These are phyloP conservation scores for Pseudocheirus occidentalis DNA, from an alignment of 2,797 vertebrate species.

Conservation along the genomic window DNA sequence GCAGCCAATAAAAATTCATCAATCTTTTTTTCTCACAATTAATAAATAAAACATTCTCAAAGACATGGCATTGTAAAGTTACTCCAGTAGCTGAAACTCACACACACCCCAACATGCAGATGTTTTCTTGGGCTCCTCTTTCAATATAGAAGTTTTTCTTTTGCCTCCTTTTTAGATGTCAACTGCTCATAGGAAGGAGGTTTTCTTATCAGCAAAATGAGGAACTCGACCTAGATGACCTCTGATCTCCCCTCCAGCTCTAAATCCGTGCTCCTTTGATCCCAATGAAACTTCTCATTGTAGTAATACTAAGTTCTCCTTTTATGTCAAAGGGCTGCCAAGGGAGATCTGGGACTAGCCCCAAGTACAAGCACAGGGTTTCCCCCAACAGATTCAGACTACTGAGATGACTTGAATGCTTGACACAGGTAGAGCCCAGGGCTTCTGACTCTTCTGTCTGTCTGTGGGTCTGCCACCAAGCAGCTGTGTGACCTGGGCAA, in stretches of 20 bases:
- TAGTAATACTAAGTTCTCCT: background rate
- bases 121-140: conserved; percentile 71
- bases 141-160: conserved; percentile 74
- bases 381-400: background rate
- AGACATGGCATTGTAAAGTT: conserved; percentile 74
- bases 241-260: background rate
- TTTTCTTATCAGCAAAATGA: background rate
- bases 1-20: conserved; percentile 79
- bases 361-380: background rate
- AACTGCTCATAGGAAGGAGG: background rate
- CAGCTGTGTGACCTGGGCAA: background rate
- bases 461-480: background rate
- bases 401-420: background rate
- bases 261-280: background rate
- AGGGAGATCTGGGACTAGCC: background rate
- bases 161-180: background rate
- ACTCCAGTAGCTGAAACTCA: conserved; percentile 72
- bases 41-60: conserved; percentile 82
- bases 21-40: conserved; percentile 80
- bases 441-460: background rate
- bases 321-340: background rate
- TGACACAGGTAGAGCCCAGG: background rate
- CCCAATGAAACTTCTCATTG: background rate
- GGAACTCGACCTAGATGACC: background rate
- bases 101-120: background rate